Base-by-base conservation (phyloP, 2,113 vertebrate species). In the Otocyon megalotis region DNA sequence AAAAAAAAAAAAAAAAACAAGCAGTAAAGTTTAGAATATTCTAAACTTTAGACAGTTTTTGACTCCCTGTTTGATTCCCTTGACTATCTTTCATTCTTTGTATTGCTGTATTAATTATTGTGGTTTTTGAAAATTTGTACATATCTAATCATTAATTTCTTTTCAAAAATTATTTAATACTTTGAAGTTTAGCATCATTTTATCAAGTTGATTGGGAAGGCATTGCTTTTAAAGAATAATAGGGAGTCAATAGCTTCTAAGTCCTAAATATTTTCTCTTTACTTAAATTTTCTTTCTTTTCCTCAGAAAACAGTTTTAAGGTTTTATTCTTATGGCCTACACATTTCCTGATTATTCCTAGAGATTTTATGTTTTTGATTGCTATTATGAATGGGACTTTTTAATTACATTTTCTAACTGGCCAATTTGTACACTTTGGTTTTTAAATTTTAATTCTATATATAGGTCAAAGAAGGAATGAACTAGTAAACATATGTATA, bases 251-350 rank as follows among this genome's bases (percentile, higher is more conserved):
- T 22, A 89, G 28, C 28, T 93, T 96, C 81, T 50, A 74, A 84
- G 48, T 92, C n/a, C 20, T 96, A 94, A 93, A 53, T 82, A 53
- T 76, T 94, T 94, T 91, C 48, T 95, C 93, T 65, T 93, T 35
- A 80, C 37, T 79, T 86, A 88, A 28, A 28, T 91, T 50, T 26
- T 65, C 35, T 54, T 67, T 90, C 35, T 90, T 53, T 80, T 94
- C 63, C 63, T 95, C 35, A 74, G 37, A 90, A 80, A 92, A 86
- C 4, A 94, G 15, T 83, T 71, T 84, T 54, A 86, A 58, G 58
- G 37, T 76, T 96, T 88, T 93, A 93, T 88, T 92, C 8, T 87
- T 91, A 19, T 77, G 48, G 14, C 28, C 24, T 95, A 35, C 3
- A 80, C 14, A 58, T 84, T 91, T 93, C 8, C 54, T 82, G n/a